Conservation (phyloP, 2,797 vertebrate species). For the Lepilemur septentrionalis region DNA sequence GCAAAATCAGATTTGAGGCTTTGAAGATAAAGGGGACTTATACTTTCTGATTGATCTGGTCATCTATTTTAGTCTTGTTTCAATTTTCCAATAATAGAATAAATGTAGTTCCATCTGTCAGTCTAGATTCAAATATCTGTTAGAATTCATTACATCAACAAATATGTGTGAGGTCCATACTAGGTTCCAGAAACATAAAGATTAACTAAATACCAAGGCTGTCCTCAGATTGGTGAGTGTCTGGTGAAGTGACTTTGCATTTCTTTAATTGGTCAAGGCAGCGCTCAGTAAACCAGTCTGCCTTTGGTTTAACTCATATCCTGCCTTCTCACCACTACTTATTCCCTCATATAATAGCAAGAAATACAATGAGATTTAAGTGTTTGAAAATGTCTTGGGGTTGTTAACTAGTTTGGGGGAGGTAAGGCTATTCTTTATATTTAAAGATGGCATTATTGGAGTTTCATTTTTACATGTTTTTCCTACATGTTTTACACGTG, state of each 20-base stretch:
- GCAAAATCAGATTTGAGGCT: not conserved
- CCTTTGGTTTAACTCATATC: not conserved
- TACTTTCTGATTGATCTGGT: not conserved
- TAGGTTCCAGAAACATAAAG: not conserved
- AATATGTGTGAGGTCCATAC: not conserved
- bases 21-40: not conserved
- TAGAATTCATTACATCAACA: not conserved
- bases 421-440: not conserved
- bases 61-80: slow-evolving; percentile 15
- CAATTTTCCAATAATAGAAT: not conserved
- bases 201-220: not conserved
- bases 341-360: not conserved
- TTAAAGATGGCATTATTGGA: not conserved
- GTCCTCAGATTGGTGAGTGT: not conserved
- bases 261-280: not conserved
- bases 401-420: not conserved
- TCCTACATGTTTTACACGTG: not conserved
- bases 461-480: not conserved
- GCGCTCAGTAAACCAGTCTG: not conserved
- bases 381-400: not conserved
- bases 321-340: not conserved
- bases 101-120: not conserved
- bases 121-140: not conserved
- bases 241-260: not conserved
- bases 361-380: not conserved